Conservation (phyloP, 2,797 vertebrate genomes). For the Myotis vivesi region DNA sequence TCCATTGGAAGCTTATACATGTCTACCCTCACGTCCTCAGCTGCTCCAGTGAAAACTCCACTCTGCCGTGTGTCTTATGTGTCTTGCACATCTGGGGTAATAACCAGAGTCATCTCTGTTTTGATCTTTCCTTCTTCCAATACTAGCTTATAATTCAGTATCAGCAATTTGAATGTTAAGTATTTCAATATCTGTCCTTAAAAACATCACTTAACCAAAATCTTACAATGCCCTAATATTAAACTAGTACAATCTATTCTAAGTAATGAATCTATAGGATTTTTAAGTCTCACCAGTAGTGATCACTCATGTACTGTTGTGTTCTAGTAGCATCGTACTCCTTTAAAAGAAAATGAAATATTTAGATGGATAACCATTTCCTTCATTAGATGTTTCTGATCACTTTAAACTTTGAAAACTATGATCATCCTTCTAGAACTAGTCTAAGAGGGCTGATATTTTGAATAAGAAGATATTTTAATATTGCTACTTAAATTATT, state of each 20-base stretch:
- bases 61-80: background rate
- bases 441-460: background rate
- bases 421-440: background rate
- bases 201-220: constrained; percentile 27
- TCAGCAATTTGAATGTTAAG: background rate
- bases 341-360: constrained; percentile 17
- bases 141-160: background rate
- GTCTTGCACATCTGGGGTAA: background rate
- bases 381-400: background rate
- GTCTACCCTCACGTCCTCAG: background rate
- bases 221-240: background rate
- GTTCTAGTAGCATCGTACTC: background rate
- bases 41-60: background rate
- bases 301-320: background rate
- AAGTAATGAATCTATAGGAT: background rate
- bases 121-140: background rate
- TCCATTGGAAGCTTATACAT: background rate
- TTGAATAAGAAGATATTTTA: constrained; percentile 1
- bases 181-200: constrained; percentile 39
- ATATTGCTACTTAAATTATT: background rate
- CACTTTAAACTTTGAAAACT: constrained; percentile 40
- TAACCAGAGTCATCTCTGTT: background rate
- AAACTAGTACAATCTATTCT: background rate
- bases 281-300: background rate
- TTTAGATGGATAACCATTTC: background rate